Evolutionary conservation across 2,888 invertebrate species (phyloP), one percentile per base, ranked within the genome.

Genomic region (Hyalella azteca): DNA sequence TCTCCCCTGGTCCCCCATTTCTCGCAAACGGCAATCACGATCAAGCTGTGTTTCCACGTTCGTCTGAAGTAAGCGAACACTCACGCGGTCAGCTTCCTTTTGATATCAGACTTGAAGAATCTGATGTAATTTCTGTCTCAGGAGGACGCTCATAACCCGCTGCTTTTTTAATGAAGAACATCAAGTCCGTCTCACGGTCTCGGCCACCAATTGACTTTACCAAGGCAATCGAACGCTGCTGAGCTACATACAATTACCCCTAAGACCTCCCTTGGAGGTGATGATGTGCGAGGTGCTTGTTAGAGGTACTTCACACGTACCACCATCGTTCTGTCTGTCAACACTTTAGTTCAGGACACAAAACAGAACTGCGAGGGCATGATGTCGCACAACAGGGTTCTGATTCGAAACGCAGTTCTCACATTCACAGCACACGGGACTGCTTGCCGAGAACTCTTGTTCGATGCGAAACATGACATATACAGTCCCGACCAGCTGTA

Each of bases 241-340:
- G 54, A 22, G 54, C 54, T 29, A 54, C 54, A 54, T 54, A 54
- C 26, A 54, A 54, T 54, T 54, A 54, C 54, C 54, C 54, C 22
- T 54, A 26, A 54, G 54, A 54, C 54, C 54, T 54, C 54, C 54
- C 29, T 22, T 3, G 13, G 54, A 26, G 54, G 54, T 54, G 54
- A 54, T 54, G 54, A 54, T 54, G 54, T 54, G 54, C 54, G 54
- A 54, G 54, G 54, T 54, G 54, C 54, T 54, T 54, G 54, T 54
- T 54, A 54, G 54, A 29, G 54, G 54, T 54, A 54, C 54, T 54
- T 54, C 54, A 54, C 54, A 54, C 54, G 54, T 54, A 54, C 54
- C 54, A 54, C 54, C 54, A 54, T 54, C 54, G 54, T 54, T 54
- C 26, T 54, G 54, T 54, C 54, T 54, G 54, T 54, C 54, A 54